Evolutionary conservation across 2,113 vertebrate species (phyloP).

Genomic region (Cyanoderma ruficeps): DNA sequence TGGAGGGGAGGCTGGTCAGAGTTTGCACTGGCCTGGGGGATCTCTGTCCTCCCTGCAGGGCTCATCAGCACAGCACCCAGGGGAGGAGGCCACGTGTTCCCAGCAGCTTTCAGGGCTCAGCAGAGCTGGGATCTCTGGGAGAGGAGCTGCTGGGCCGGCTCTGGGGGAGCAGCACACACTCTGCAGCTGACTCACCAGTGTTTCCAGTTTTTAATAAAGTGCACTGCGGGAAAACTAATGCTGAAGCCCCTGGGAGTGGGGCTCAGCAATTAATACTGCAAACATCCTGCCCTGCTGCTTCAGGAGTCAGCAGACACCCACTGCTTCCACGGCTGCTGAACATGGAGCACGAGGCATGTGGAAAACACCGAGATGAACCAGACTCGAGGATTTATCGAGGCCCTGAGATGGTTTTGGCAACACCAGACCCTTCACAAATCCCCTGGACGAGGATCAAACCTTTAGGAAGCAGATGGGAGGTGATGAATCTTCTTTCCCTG

Average conservation of each 20-base stretch:
- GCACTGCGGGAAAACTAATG: constrained; percentile 1
- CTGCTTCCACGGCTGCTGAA: background rate
- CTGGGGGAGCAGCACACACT: background rate
- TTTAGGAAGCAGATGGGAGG: constrained; percentile 6
- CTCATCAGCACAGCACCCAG: background rate
- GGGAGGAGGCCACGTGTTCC: background rate
- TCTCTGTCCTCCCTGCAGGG: background rate
- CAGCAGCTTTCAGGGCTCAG: background rate
- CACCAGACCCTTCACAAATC: background rate
- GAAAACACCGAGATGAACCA: background rate
- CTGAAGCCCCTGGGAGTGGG: background rate
- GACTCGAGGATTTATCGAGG: background rate
- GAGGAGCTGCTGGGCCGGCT: constrained; percentile 4
- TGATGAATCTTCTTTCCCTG: background rate
- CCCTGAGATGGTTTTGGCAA: background rate
- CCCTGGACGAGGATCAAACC: constrained; percentile 13
- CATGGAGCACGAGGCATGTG: background rate
- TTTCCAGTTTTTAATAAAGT: background rate
- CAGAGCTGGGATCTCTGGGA: background rate
- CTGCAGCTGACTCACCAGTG: background rate
- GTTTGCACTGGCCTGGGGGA: background rate
- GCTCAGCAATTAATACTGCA: background rate
- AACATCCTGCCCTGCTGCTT: background rate
- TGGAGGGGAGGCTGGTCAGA: background rate
- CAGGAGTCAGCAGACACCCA: background rate